Base-by-base conservation (phyloP, 2,888 invertebrate genomes). In the Congeria kusceri region DNA sequence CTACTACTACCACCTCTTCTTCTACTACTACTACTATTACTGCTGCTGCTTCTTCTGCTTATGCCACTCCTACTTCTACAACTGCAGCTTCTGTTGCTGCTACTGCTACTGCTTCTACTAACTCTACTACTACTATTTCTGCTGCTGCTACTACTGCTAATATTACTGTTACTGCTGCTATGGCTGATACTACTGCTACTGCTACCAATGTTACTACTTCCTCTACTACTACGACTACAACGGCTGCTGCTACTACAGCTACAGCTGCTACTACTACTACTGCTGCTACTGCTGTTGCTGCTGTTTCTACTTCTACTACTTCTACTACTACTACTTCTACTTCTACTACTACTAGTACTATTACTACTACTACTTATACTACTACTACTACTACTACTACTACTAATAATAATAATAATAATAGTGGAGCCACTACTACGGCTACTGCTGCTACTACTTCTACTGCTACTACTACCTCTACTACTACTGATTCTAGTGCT, bases 251-350 rank as follows among this genome's bases (percentile, higher is more conserved):
- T 23, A 53, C 53, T 53, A 53, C 53, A 7, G 13, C 4, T 53
- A 53, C 53, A 20, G 13, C 53, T 53, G 5, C 53, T 53, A 53
- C 4, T 7, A 53, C 4, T 53, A 53, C 20, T 53, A 53, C 20
- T 53, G 13, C 53, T 53, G 13, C 53, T 53, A 53, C 53, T 53
- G 13, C 53, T 53, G n/a, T 15, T 53, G 13, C 53, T 53, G 13
- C 53, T 53, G 11, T 4, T 32, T 7, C 32, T 32, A 11, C 32
- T 32, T 7, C 32, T 32, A 32, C 11, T 32, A 7, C 53, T 53
- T 7, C 53, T 53, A 53, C 53, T 53, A 13, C 53, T 53, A 13
- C 53, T 53, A 53, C 53, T 53, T 20, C 53, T 53, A 13, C 53
- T 53, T 3, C 53, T 53, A 53, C 4, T 53, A 13, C 53, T 53